Base-by-base conservation (phyloP, 2,113 vertebrate genomes). In the Mellivora capensis region DNA sequence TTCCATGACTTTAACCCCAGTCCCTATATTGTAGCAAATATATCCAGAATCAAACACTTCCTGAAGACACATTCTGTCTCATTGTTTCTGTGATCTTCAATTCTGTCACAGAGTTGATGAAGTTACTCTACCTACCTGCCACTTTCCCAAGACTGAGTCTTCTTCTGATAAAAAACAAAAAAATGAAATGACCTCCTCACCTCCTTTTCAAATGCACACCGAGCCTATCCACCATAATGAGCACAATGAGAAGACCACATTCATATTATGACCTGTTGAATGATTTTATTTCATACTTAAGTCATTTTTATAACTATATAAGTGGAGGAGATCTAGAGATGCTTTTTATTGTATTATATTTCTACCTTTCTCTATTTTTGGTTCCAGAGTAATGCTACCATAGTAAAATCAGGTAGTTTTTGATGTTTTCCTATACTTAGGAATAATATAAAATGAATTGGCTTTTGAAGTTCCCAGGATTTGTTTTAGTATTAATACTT, bases 31-130 rank as follows among this genome's bases (percentile, higher is more conserved):
- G 67, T 88, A 87, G 57, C 9, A 96, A 93, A 90, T 44, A 82
- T 74, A 91, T 61, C 37, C 61, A 85, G n/a, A 95, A 94, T 96
- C 69, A 83, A 86, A 93, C 27, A 76, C 86, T 93, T 94, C 39
- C 47, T 77, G 77, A 87, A 87, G 96, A 95, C 8, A 76, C 17
- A 64, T 84, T 94, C 67, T 79, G 15, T 82, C 17, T 77, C 91
- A 97, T 95, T 39, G 42, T 67, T 87, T 96, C 81, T 88, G n/a
- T 42, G 37, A 89, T 80, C 64, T 87, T 52, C 82, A 37, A 12
- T 69, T 81, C 29, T 93, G 91, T 87, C 72, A 91, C 44, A 93
- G 67, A 83, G 49, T 13, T 86, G 74, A 90, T 80, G n/a, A 92
- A 90, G 71, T 52, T 87, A 27, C 76, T 79, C 79, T 2, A 84